Base-by-base conservation (phyloP, 2,797 vertebrate species). In the Syngnathus rostellatus region DNA sequence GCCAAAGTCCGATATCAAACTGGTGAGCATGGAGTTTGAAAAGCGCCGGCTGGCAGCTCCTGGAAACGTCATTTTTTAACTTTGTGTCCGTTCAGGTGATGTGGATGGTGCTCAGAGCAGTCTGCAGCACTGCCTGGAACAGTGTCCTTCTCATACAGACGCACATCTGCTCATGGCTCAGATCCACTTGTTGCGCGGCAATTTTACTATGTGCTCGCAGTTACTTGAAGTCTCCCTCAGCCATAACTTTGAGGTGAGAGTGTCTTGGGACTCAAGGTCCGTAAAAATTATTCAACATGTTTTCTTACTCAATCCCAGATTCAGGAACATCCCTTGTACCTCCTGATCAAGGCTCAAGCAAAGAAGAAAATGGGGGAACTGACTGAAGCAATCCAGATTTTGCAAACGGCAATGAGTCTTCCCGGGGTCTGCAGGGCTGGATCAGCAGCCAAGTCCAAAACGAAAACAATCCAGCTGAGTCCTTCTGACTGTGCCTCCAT, bases 151-250 rank as follows among this genome's bases (percentile, higher is more conserved):
- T 51, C 91, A 93, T 11, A 91, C 94, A 11, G 95, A 98, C 41
- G 94, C 93, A 68, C 95, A 96, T 78, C 92, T 99, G 69, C 87
- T 99, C 8, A 94, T 99, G 94, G 94, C 97, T n/a, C 95, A 97
- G 80, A 94, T 98, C 67, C 91, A 95, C 78, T 86, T 98, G 76
- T 85, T 91, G 74, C 94, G 96, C 77, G 93, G 93, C 69, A 96
- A 94, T 80, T 86, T 92, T 81, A 90, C 89, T 10, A 77, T 94
- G 1, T 96, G 93, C 75, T 93, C 92, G 72, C 95, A 98, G 73
- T 95, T 97, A 66, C 90, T 99, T 77, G 97, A 99, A 74, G 89
- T 97, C 77, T 97, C 94, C 83, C 91, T 99, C 72, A 98, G 97
- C 86, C 93, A 96, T 80, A 93, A 93, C 88, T 99, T 99, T 89